Conservation (phyloP, 2,113 vertebrate species). For the Campylorhamphus procurvoides region DNA sequence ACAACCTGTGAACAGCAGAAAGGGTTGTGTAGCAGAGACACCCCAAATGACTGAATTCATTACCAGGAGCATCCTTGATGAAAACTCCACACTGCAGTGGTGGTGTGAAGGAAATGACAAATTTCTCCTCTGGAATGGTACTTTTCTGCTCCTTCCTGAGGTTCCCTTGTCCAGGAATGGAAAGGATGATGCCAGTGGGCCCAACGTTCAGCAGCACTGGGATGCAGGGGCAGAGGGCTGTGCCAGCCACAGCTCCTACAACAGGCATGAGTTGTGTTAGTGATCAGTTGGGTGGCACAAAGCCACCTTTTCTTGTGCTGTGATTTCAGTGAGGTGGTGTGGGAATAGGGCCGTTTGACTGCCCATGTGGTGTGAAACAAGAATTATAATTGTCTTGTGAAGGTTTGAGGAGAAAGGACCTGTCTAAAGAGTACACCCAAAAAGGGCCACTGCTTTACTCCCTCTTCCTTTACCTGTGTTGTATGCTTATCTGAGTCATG, state of each 20-base stretch:
- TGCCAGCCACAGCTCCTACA: neutral
- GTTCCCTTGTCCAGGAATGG: neutral
- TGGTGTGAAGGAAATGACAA: neutral
- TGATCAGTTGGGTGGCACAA: neutral
- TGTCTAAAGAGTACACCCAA: neutral
- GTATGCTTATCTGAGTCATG: neutral
- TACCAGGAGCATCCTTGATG: neutral
- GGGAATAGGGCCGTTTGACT: neutral
- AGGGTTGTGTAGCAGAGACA: neutral
- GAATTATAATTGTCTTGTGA: neutral
- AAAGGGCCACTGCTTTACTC: neutral
- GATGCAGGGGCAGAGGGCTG: neutral
- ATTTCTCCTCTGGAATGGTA: neutral
- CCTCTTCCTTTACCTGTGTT: neutral
- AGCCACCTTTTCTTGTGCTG: neutral
- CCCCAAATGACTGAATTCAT: neutral
- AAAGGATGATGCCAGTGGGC: neutral
- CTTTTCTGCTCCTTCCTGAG: neutral
- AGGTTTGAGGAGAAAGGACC: neutral
- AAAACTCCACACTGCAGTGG: rapidly evolving
- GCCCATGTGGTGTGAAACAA: rapidly evolving
- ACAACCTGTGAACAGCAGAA: neutral
- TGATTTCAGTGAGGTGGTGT: neutral
- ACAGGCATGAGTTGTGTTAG: neutral
- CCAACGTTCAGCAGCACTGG: neutral